phyloP scores from a whole-genome alignment of 1,140 invertebrate genomes.

The Drosophila insularis region DNA sequence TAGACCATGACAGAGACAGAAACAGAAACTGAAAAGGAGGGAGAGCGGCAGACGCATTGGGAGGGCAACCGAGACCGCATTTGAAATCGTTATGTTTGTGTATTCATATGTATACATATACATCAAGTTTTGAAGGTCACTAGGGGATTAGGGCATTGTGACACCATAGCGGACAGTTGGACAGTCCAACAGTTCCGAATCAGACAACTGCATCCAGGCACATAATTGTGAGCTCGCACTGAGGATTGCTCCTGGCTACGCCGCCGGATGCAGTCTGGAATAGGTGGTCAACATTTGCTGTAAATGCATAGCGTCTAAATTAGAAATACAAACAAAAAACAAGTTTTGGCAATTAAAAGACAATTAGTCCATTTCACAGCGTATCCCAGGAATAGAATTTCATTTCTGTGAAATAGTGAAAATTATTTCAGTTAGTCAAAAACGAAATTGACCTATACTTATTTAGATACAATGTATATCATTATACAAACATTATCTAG shows the following conservation, averaged over 20 bases:
- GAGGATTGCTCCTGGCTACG: neutral
- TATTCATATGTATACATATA: neutral
- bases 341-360: slow-evolving; percentile 66
- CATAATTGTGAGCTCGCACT: slow-evolving; percentile 17
- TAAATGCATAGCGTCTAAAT: too few species aligned
- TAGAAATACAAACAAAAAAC: slow-evolving; percentile 44
- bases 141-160: slow-evolving; percentile 34
- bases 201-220: slow-evolving; percentile 47
- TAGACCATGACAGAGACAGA: slow-evolving; percentile 25
- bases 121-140: slow-evolving; percentile 45
- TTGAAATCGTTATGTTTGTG: slow-evolving; percentile 25
- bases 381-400: slow-evolving; percentile 16
- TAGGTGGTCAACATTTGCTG: slow-evolving; percentile 25
- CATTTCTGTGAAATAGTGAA: too few species aligned
- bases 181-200: slow-evolving; percentile 15
- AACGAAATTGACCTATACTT: too few species aligned
- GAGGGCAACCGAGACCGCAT: neutral
- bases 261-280: neutral
- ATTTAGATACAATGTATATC: too few species aligned
- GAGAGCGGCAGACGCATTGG: slow-evolving; percentile 25
- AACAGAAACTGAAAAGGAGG: slow-evolving; percentile 13
- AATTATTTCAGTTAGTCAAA: too few species aligned
- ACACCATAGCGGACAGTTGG: neutral
- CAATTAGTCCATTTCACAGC: slow-evolving; percentile 54
- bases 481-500: too few species aligned